These are phyloP conservation scores for Anguilla japonica DNA, from an alignment of 2,113 vertebrate species.

Conservation along the genomic window DNA sequence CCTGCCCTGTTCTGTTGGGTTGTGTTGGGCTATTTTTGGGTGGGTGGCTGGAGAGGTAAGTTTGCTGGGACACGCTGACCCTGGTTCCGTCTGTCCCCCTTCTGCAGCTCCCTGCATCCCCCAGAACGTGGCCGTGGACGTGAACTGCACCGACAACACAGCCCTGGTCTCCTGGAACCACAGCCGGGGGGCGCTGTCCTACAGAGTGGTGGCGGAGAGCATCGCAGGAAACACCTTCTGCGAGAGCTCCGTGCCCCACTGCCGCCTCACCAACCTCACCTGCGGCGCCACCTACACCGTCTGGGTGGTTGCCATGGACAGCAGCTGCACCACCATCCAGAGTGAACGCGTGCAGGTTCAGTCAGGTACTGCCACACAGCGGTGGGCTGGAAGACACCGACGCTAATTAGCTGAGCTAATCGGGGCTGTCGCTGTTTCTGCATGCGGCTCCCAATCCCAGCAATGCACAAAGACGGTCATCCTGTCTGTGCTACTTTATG, in stretches of 20 bases:
- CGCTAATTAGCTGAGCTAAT: no score
- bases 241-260: slow-evolving; percentile 33
- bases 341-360: slow-evolving; percentile 49
- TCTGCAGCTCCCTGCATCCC: slow-evolving; percentile 70
- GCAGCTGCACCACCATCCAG: slow-evolving; percentile 65
- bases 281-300: slow-evolving; percentile 63
- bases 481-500: not conserved
- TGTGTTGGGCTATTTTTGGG: no score
- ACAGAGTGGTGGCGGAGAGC: slow-evolving; percentile 49
- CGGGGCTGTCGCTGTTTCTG: no score
- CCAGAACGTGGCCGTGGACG: slow-evolving; percentile 44
- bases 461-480: not conserved
- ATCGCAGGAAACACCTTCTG: slow-evolving; percentile 43
- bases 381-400: no score
- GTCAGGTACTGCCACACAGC: slow-evolving; percentile 60
- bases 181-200: slow-evolving; percentile 60
- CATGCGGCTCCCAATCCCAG: not conserved
- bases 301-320: slow-evolving; percentile 59
- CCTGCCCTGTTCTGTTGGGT: no score
- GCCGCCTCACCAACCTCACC: slow-evolving; percentile 56
- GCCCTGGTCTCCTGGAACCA: slow-evolving; percentile 62
- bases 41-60: no score
- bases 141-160: slow-evolving; percentile 59
- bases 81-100: not conserved
- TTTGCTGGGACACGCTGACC: not conserved